Conservation (phyloP, 2,113 vertebrate species). For the Ophthalmolycus amberensis region DNA sequence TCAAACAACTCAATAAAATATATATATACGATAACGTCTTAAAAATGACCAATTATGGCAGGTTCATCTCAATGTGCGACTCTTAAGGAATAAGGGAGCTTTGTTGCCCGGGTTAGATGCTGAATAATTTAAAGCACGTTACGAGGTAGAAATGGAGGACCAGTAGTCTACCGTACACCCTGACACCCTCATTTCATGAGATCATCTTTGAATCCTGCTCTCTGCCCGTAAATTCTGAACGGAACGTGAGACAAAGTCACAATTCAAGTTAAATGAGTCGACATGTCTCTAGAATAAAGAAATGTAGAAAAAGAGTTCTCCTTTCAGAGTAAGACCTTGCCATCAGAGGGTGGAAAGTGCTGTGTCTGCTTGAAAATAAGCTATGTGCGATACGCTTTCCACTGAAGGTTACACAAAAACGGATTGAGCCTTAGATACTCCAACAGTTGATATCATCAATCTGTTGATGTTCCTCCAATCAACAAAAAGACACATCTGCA, state of each 20-base stretch:
- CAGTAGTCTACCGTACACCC: slow-evolving; percentile 47
- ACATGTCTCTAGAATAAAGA: slow-evolving; percentile 63
- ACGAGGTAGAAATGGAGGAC: slow-evolving; percentile 51
- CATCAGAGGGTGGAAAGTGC: slow-evolving; percentile 45
- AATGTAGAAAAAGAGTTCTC: slow-evolving; percentile 60
- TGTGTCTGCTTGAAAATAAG: slow-evolving; percentile 44
- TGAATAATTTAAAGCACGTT: slow-evolving; percentile 70
- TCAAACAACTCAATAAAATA: slow-evolving; percentile 51
- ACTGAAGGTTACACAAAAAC: slow-evolving; percentile 9
- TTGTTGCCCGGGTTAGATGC: slow-evolving; percentile 31
- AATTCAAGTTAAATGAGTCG: slow-evolving; percentile 74
- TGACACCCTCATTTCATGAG: slow-evolving; percentile 63
- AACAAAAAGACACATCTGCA: not conserved
- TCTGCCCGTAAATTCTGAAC: slow-evolving; percentile 50
- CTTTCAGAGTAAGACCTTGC: slow-evolving; percentile 45
- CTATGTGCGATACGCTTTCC: slow-evolving; percentile 10
- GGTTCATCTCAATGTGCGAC: slow-evolving; percentile 30
- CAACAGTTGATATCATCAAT: not conserved
- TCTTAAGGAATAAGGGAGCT: slow-evolving; percentile 25
- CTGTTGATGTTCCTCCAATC: not conserved
- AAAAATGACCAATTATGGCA: slow-evolving; percentile 39
- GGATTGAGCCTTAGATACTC: not conserved
- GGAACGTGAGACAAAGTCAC: slow-evolving; percentile 54
- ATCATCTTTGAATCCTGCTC: slow-evolving; percentile 55
- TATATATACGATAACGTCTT: slow-evolving; percentile 40